Conservation (phyloP, 2,888 invertebrate genomes). For the Temnothorax rugatulus region DNA sequence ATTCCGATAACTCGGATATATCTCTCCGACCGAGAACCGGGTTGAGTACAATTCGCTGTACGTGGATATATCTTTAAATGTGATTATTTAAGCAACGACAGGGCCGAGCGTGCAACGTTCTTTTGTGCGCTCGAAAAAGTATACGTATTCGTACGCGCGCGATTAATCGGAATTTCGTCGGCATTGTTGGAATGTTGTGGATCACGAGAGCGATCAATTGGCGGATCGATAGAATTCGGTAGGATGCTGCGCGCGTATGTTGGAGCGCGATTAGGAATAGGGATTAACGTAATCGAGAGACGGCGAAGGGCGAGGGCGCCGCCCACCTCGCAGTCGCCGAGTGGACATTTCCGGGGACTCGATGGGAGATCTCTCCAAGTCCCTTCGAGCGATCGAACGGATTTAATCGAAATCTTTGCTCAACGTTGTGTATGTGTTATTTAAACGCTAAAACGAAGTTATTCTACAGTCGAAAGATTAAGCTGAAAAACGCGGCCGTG, state of each 20-base stretch:
- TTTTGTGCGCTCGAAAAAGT: neutral
- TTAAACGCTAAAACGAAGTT: constrained; percentile 45
- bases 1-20: neutral
- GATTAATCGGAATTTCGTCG: constrained; percentile 24
- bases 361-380: constrained; percentile 23
- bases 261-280: constrained; percentile 20
- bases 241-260: neutral
- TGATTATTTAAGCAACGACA: neutral
- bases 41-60: neutral
- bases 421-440: constrained; percentile 71
- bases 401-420: constrained; percentile 76
- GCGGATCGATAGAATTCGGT: neutral
- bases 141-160: neutral
- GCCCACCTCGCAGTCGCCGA: constrained; percentile 13
- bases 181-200: neutral
- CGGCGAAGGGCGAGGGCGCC: constrained; percentile 4
- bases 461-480: constrained; percentile 26
- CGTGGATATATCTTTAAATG: neutral
- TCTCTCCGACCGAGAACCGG: neutral
- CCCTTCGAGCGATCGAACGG: constrained; percentile 71
- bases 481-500: neutral
- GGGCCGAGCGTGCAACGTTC: neutral
- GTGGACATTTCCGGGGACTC: constrained; percentile 45
- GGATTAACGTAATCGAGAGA: constrained; percentile 31
- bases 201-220: neutral